phyloP scores from a whole-genome alignment of 53 echinoderm and acorn worm genomes.

The Holothuria scabra region DNA sequence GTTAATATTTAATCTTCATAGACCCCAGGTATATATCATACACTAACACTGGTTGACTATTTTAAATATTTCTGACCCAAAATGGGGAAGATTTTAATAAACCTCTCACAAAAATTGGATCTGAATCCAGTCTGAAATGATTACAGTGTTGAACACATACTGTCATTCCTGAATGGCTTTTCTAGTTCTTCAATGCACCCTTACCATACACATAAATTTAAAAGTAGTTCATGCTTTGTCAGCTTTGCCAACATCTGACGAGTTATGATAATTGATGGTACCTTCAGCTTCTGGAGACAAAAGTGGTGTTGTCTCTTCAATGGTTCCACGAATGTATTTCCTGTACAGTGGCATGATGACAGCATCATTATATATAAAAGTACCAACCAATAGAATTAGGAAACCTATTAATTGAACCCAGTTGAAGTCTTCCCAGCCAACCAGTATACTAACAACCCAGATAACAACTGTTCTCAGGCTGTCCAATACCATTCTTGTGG shows the following conservation, averaged over 20 bases:
- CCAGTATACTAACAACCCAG: constrained; percentile 68
- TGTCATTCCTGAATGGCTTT: too few relatives aligned
- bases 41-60: too few relatives aligned
- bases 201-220: background rate
- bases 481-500: constrained; percentile 89
- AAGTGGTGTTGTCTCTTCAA: background rate
- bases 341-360: constrained; percentile 69
- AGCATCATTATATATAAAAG: constrained; percentile 79
- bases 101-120: too few relatives aligned
- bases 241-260: background rate
- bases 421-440: constrained; percentile 73
- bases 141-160: too few relatives aligned
- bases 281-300: constrained; percentile 20
- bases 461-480: constrained; percentile 79
- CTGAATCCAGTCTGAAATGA: too few relatives aligned
- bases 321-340: background rate
- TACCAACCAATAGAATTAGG: constrained; percentile 62
- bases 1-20: too few relatives aligned
- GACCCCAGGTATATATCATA: too few relatives aligned
- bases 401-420: constrained; percentile 64
- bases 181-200: too few relatives aligned
- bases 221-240: constrained; percentile 3
- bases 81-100: too few relatives aligned
- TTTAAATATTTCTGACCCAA: too few relatives aligned
- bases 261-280: constrained; percentile 19